phyloP scores from a whole-genome alignment of 2,888 invertebrate species.

The Homarus gammarus region DNA sequence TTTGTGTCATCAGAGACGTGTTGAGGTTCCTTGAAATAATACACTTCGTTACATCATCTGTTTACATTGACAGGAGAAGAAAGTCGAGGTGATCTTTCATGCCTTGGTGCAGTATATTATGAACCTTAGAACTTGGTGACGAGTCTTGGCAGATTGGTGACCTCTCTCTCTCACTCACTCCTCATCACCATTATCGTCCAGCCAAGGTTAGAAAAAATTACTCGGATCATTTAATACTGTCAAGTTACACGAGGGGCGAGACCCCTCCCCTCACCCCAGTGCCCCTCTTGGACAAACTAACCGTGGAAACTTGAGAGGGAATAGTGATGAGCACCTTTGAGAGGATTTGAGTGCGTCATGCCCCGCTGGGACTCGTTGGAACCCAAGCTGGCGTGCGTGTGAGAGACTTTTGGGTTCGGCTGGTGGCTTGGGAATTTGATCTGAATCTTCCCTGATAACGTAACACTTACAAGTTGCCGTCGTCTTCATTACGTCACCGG shows the following conservation, averaged over 20 bases:
- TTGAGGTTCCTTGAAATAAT: too few species aligned
- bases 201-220: background rate
- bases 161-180: too few species aligned
- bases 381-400: background rate
- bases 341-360: conserved; percentile 28
- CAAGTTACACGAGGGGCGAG: background rate
- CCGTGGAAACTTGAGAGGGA: conserved; percentile 61
- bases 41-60: too few species aligned
- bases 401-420: background rate
- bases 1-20: too few species aligned
- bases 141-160: too few species aligned
- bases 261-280: background rate
- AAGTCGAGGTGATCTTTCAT: too few species aligned
- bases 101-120: too few species aligned
- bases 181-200: too few species aligned
- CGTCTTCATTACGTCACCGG: too few species aligned
- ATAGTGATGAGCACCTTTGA: conserved; percentile 44
- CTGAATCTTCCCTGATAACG: background rate
- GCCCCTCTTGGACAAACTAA: conserved; percentile 50
- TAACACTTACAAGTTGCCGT: background rate
- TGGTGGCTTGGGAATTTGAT: background rate
- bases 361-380: conserved; percentile 16
- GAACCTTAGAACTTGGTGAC: too few species aligned
- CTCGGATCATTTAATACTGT: conserved; percentile 8
- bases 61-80: too few species aligned